Evolutionary conservation across 2,888 invertebrate species (phyloP), one percentile per base, ranked within the genome.

Genomic region (Leptopilina drosophilae): DNA sequence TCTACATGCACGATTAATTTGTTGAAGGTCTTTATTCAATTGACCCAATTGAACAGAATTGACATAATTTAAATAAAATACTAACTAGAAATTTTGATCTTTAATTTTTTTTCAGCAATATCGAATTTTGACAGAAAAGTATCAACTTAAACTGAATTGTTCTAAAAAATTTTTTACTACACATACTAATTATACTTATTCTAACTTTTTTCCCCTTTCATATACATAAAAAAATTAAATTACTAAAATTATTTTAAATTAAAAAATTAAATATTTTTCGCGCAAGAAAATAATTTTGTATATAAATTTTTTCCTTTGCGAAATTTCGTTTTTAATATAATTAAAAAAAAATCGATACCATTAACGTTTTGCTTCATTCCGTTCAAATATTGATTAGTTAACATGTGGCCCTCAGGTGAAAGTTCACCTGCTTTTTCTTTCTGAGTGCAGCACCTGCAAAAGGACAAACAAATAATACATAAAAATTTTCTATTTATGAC

Each of bases 341-440:
- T 42, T 62, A 62, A 62, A 15, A 62, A 20, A 8, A 12, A 33
- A 64, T 64, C 14, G 11, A 33, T 33, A 62, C 7, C 62, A 8
- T 14, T 64, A 14, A 64, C 33, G 26, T 49, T 20, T 46, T 53
- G 26, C 12, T 14, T 33, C 33, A 33, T 33, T 53, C 6, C 56
- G 14, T 53, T 69, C 12, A 14, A 69, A 53, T 73, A 73, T 73
- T 73, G 69, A 73, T 73, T 73, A 73, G 42, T 66, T 8, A 46
- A 73, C 69, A n/a, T 33, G 69, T 56, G 69, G 12, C 46, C 49
- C 26, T 20, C 69, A 53, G 69, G 69, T 69, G 20, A 73, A 73
- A 56, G 14, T 73, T 73, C 69, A 73, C 69, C 69, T 73, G 69
- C 69, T 20, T 15, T 69, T 26, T 8, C 7, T 33, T 53, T 56